These are phyloP conservation scores for Ypsolopha sequella DNA, from an alignment of 2,888 invertebrate species.

Conservation along the genomic window DNA sequence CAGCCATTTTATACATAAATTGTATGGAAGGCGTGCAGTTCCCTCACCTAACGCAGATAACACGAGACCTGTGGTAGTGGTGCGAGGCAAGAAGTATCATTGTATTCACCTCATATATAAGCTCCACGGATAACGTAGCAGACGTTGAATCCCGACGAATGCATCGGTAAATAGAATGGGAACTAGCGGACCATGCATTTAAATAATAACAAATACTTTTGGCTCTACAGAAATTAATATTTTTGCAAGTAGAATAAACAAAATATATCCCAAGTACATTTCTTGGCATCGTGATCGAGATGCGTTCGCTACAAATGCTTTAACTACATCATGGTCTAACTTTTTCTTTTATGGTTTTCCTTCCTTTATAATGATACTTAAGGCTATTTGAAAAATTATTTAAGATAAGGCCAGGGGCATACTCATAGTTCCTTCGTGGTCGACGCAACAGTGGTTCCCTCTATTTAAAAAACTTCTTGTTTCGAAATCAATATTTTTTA, in stretches of 20 bases:
- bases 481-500: conserved; percentile 6
- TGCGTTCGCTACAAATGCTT: conserved; percentile 13
- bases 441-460: conserved; percentile 16
- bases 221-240: conserved; percentile 6
- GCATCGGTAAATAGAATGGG: conserved; percentile 2
- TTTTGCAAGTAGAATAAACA: conserved; percentile 5
- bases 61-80: conserved; percentile 2
- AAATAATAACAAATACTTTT: background rate
- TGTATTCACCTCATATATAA: conserved; percentile 5
- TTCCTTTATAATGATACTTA: conserved; percentile 10
- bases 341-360: conserved; percentile 15
- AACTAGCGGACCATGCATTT: background rate
- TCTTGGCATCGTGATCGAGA: conserved; percentile 16
- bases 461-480: conserved; percentile 7
- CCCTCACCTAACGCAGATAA: background rate
- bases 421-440: conserved; percentile 14
- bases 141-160: conserved; percentile 4
- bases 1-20: background rate
- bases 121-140: conserved; percentile 2
- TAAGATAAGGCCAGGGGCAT: conserved; percentile 14
- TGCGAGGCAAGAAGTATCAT: conserved; percentile 2
- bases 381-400: conserved; percentile 12
- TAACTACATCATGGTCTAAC: conserved; percentile 13
- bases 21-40: background rate
- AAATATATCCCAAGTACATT: conserved; percentile 9